phyloP scores from a whole-genome alignment of 64 coral and sea anemone genomes.

The Stichodactyla helianthus region DNA sequence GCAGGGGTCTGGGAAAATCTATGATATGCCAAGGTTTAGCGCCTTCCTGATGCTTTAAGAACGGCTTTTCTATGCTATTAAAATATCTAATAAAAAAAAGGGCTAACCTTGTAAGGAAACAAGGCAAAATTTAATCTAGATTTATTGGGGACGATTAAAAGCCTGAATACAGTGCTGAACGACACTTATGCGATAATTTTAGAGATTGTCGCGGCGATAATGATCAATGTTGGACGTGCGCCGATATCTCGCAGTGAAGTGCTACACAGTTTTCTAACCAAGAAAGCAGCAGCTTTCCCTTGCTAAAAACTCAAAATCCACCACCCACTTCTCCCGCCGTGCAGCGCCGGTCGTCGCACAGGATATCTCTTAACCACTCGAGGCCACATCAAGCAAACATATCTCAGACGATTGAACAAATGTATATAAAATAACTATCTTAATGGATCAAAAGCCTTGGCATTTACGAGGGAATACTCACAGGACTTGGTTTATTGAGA shows the following conservation, averaged over 20 bases:
- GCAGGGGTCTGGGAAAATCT: background rate
- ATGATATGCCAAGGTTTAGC: background rate
- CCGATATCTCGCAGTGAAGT: background rate
- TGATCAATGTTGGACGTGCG: background rate
- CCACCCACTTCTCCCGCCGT: background rate
- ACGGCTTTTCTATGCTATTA: constrained; percentile 1
- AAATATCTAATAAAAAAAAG: background rate
- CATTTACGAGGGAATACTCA: background rate
- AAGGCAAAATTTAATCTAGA: background rate
- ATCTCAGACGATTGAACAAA: constrained; percentile 9
- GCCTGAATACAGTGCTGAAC: background rate
- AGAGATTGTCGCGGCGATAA: background rate
- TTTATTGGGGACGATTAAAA: background rate
- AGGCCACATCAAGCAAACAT: constrained; percentile 2
- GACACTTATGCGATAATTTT: background rate
- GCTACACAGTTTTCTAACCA: background rate
- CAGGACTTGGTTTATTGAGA: background rate
- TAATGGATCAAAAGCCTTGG: background rate
- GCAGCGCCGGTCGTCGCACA: background rate
- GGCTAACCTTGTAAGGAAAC: background rate
- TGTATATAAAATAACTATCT: background rate
- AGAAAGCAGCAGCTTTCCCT: background rate
- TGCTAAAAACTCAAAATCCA: background rate
- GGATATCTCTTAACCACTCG: constrained; percentile 15
- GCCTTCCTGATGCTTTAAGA: background rate